Percentiles rank a stretch among this genome's conserved stretches.
Conservation (phyloP, 2,888 invertebrate genomes). For the Mellilla xanthometata region DNA sequence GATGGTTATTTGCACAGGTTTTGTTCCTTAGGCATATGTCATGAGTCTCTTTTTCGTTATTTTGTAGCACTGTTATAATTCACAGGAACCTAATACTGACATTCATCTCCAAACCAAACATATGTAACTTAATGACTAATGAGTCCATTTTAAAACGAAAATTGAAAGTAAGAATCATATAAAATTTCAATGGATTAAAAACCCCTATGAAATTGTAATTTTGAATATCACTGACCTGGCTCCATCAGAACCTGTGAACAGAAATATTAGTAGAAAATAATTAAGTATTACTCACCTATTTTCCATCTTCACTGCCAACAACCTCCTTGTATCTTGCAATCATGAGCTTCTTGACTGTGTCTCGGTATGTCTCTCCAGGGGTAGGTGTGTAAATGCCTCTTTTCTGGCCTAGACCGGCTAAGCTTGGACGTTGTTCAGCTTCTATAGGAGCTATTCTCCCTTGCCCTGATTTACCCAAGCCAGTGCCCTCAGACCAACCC, state of each 20-base stretch:
- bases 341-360: constrained; percentile 95
- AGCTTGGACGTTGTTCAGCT: constrained; percentile 85
- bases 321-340: constrained; percentile 93
- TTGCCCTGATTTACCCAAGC: constrained; percentile 96
- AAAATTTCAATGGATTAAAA: neutral
- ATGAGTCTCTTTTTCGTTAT: too few species aligned
- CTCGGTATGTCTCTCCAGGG: constrained; percentile 93
- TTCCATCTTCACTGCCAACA: constrained; percentile 82
- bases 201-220: neutral
- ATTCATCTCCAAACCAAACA: too few species aligned
- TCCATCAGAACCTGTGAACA: constrained; percentile 48
- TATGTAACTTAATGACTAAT: too few species aligned
- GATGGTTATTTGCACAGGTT: neutral
- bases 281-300: constrained; percentile 63
- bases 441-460: constrained; percentile 96
- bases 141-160: too few species aligned
- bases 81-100: too few species aligned
- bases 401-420: constrained; percentile 94
- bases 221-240: constrained; percentile 52
- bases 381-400: constrained; percentile 89
- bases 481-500: constrained; percentile 99
- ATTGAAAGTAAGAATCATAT: too few species aligned
- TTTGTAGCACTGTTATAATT: too few species aligned
- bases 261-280: constrained; percentile 30
- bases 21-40: too few species aligned